phyloP scores from a whole-genome alignment of 2,888 invertebrate genomes.

The Athalia cordata region DNA sequence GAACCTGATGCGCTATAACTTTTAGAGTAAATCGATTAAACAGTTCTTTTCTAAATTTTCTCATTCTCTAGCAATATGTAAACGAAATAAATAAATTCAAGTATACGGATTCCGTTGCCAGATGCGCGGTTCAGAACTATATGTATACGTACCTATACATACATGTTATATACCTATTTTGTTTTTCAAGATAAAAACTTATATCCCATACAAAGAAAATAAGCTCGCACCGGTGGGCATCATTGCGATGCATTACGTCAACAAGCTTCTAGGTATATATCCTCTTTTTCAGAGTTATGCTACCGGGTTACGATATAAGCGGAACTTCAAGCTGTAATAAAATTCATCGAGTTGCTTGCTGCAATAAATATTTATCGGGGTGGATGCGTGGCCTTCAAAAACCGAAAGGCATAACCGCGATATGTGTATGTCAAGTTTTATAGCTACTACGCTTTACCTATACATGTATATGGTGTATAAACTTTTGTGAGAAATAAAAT shows the following conservation, averaged over 20 bases:
- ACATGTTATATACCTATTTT: too few species aligned
- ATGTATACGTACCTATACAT: too few species aligned
- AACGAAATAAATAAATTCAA: too few species aligned
- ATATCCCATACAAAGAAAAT: background rate
- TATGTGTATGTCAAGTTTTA: slow-evolving; percentile 14
- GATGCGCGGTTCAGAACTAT: too few species aligned
- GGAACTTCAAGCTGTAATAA: slow-evolving; percentile 20
- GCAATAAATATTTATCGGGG: slow-evolving; percentile 35
- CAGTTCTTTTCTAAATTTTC: too few species aligned
- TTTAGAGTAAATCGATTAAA: background rate
- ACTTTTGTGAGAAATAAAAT: background rate
- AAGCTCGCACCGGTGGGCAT: background rate
- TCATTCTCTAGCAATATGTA: too few species aligned
- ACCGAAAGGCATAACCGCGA: background rate
- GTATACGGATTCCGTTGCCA: too few species aligned
- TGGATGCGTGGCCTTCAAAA: slow-evolving; percentile 13
- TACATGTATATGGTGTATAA: background rate
- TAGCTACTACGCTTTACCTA: background rate
- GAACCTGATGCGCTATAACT: background rate
- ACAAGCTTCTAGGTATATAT: slow-evolving; percentile 2
- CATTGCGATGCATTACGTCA: slow-evolving; percentile 41
- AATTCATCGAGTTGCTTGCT: slow-evolving; percentile 25
- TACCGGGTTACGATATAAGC: slow-evolving; percentile 15
- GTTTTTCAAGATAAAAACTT: background rate
- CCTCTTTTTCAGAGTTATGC: slow-evolving; percentile 10